A percentile compares a stretch with the other conserved stretches of the same genome.
Evolutionary conservation across 2,797 vertebrate species (phyloP).

Genomic region (Prunella strophiata): DNA sequence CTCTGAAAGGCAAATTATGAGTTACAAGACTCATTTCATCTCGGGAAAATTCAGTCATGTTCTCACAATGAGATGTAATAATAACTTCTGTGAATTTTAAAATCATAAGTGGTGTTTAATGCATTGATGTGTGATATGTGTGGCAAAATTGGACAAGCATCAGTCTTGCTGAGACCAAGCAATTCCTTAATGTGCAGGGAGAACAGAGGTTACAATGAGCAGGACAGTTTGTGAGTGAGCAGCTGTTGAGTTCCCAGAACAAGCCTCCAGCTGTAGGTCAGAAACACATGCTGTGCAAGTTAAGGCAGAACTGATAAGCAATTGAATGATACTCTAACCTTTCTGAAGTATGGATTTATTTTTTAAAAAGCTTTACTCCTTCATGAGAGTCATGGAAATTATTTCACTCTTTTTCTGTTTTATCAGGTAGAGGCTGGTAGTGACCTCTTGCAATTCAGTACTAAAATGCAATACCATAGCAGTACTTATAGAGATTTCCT

Average conservation of each 20-base stretch:
- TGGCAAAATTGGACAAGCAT: background rate
- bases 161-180: conserved; percentile 19
- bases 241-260: background rate
- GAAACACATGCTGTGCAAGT: background rate
- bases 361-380: background rate
- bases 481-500: background rate
- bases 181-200: background rate
- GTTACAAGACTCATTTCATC: conserved; percentile 50
- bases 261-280: background rate
- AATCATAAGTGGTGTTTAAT: conserved; percentile 41
- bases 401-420: background rate
- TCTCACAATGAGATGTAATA: conserved; percentile 54
- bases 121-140: background rate
- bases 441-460: background rate
- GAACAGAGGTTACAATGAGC: background rate
- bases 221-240: background rate
- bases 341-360: background rate
- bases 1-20: conserved; percentile 67
- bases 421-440: background rate
- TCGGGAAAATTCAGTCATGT: conserved; percentile 46
- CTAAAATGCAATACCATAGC: background rate
- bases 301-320: background rate
- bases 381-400: background rate
- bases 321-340: background rate
- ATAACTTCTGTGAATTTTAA: conserved; percentile 38